A percentile compares a stretch with the other conserved stretches of the same genome.
Evolutionary conservation across 2,113 vertebrate genomes (phyloP).

Genomic region (Vulpes vulpes): DNA sequence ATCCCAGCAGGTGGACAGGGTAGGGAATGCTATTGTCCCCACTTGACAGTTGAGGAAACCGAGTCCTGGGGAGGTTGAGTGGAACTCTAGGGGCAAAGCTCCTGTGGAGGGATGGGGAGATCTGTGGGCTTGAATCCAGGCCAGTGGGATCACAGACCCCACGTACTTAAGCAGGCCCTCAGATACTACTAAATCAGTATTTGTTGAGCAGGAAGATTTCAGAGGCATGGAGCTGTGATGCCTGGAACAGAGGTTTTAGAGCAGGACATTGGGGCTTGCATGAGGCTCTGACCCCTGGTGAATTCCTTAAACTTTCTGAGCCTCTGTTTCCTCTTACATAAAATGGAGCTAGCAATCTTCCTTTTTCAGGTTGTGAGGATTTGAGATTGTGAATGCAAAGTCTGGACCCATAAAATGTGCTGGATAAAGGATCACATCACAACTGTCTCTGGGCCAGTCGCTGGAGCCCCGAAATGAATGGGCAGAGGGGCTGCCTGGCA

Average conservation of each 20-base stretch:
- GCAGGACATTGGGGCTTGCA: not conserved
- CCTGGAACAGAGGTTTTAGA: not conserved
- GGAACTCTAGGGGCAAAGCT: not conserved
- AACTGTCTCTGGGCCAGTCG: not conserved
- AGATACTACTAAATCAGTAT: not conserved
- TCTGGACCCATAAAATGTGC: not conserved
- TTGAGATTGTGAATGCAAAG: not conserved
- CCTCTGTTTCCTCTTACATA: not conserved
- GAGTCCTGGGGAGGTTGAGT: not conserved
- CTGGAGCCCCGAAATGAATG: not conserved
- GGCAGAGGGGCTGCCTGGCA: not conserved
- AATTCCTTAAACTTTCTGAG: not conserved
- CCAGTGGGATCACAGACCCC: too few species aligned
- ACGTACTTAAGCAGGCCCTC: not conserved
- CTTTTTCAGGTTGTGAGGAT: not conserved
- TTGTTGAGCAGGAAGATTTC: fast-evolving
- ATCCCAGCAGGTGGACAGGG: not conserved
- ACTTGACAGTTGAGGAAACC: fast-evolving
- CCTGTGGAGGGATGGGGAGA: not conserved
- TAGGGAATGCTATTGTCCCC: too few species aligned
- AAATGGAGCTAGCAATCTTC: not conserved
- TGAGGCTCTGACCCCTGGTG: not conserved
- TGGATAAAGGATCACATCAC: too few species aligned
- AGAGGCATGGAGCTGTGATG: not conserved
- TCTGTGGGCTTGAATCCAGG: not conserved